phyloP scores from a whole-genome alignment of 2,113 vertebrate genomes.

The Proteles cristata region DNA sequence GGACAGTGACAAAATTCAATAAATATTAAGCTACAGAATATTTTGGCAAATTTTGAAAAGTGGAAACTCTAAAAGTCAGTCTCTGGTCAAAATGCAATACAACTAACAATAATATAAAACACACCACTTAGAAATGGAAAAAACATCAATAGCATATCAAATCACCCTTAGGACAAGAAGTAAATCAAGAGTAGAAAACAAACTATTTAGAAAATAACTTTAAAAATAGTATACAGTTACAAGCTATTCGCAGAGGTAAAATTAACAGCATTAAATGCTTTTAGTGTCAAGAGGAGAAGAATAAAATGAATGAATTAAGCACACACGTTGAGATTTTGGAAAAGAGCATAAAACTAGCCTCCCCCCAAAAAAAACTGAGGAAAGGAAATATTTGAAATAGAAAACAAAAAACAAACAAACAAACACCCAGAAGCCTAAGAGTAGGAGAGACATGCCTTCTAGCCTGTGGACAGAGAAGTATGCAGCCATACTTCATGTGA shows the following conservation, averaged over 20 bases:
- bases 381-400: constrained; percentile 23
- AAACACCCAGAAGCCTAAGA: neutral
- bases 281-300: constrained; percentile 35
- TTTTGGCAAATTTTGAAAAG: constrained; percentile 60
- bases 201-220: constrained; percentile 31
- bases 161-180: constrained; percentile 52
- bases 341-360: neutral
- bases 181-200: constrained; percentile 49
- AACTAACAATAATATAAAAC: constrained; percentile 47
- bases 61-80: constrained; percentile 52
- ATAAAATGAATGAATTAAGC: neutral
- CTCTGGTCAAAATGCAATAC: constrained; percentile 47
- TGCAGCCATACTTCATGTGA: fast-evolving
- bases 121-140: constrained; percentile 50
- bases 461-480: neutral
- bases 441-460: neutral
- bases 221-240: neutral
- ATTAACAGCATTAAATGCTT: constrained; percentile 40
- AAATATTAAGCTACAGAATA: constrained; percentile 51
- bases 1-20: constrained; percentile 54
- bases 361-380: neutral
- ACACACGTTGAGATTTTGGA: constrained; percentile 43
- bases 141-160: constrained; percentile 40
- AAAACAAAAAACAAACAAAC: neutral
- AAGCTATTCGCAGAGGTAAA: constrained; percentile 47